Conservation (phyloP, 2,888 invertebrate species). For the Seira ritae region DNA sequence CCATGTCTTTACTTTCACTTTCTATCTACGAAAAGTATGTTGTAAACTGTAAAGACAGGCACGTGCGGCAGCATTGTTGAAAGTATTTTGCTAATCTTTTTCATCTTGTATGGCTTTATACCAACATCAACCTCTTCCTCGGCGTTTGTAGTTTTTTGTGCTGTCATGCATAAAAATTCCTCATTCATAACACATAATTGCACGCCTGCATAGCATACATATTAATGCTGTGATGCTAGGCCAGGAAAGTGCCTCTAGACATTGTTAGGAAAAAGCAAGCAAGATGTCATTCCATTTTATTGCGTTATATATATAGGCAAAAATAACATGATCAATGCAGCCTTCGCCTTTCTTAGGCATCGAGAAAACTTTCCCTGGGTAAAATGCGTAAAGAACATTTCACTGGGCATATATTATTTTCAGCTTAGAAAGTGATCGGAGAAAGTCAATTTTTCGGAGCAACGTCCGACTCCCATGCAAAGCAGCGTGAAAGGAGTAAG, state of each 20-base stretch:
- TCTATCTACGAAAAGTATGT: too few species aligned
- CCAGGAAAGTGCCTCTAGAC: too few species aligned
- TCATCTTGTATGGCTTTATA: too few species aligned
- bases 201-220: neutral
- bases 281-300: neutral
- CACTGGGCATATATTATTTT: neutral
- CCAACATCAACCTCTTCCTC: too few species aligned
- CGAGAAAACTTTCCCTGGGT: too few species aligned
- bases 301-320: neutral
- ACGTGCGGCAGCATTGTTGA: neutral
- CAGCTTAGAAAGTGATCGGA: constrained; percentile 50
- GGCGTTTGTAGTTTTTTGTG: neutral
- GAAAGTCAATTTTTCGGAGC: constrained; percentile 57
- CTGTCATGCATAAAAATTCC: neutral
- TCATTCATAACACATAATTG: neutral
- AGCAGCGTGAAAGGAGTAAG: neutral
- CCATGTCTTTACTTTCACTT: too few species aligned
- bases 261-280: neutral
- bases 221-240: too few species aligned
- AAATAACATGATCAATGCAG: too few species aligned
- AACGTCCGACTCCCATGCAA: neutral
- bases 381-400: too few species aligned
- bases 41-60: neutral
- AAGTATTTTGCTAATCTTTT: neutral
- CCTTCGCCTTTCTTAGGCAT: too few species aligned